Percentiles rank a stretch among this genome's conserved stretches.
These are phyloP conservation scores for Syngnathus acus DNA, from an alignment of 2,797 vertebrate species.

Conservation along the genomic window DNA sequence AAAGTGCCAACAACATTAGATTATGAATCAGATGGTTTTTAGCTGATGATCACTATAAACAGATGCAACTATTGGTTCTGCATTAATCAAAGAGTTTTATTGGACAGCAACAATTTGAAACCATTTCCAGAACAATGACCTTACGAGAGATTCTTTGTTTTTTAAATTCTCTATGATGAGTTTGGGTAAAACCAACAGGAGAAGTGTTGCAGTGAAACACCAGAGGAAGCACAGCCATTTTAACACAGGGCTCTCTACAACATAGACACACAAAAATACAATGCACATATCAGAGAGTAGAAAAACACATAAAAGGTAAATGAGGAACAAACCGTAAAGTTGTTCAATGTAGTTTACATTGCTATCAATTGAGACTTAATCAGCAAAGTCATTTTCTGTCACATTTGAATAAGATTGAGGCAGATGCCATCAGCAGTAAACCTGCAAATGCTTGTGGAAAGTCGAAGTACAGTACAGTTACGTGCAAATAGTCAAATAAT, in stretches of 20 bases:
- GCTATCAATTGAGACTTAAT: not conserved
- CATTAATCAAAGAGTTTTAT: not conserved
- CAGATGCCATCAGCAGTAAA: no score
- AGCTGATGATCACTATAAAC: not conserved
- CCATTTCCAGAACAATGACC: slow-evolving; percentile 20
- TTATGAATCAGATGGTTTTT: not conserved
- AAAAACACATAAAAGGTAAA: not conserved
- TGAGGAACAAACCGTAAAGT: no score
- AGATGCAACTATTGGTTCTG: not conserved
- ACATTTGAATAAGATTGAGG: no score
- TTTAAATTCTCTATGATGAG: slow-evolving; percentile 47
- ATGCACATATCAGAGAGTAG: not conserved
- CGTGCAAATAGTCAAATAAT: no score
- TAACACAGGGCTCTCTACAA: slow-evolving; percentile 47
- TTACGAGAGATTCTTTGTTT: slow-evolving; percentile 22
- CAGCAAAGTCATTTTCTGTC: no score
- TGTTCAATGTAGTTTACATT: no score
- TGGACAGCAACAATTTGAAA: not conserved
- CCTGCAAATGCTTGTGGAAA: no score
- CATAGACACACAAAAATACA: slow-evolving; percentile 1
- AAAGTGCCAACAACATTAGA: not conserved
- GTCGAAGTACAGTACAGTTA: no score
- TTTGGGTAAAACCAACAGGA: slow-evolving; percentile 49
- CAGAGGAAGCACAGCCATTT: slow-evolving; percentile 64
- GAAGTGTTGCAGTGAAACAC: slow-evolving; percentile 41